Percentiles rank a stretch among this genome's conserved stretches.
Evolutionary conservation across 2,888 invertebrate genomes (phyloP).

Genomic region (Beris chalybata): DNA sequence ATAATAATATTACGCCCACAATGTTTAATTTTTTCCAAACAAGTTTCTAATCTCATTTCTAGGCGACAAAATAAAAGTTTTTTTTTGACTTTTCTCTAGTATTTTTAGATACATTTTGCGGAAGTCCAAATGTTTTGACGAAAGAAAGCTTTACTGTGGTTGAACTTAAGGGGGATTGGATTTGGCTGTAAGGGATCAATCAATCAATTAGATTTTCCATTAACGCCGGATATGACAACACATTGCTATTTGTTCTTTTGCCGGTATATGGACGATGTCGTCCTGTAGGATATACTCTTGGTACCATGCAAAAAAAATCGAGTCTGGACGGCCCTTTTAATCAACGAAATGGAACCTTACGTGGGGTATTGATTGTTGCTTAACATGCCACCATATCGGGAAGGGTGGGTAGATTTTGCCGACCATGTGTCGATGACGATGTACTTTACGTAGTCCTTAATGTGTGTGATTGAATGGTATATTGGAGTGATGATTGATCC

Average conservation of each 20-base stretch:
- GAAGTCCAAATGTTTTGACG: not conserved
- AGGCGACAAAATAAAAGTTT: not conserved
- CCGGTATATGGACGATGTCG: constrained; percentile 29
- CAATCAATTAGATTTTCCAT: constrained; percentile 47
- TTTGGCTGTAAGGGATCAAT: constrained; percentile 41
- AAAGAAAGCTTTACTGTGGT: constrained; percentile 29
- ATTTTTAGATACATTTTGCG: not conserved
- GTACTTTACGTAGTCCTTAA: too few relatives aligned
- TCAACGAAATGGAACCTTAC: constrained; percentile 44
- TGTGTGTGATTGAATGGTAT: too few relatives aligned
- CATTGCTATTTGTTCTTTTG: constrained; percentile 39
- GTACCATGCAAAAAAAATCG: not conserved
- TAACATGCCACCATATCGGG: constrained; percentile 42
- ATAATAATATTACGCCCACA: too few relatives aligned
- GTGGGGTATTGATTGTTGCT: constrained; percentile 44
- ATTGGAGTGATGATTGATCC: too few relatives aligned
- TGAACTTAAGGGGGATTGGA: not conserved
- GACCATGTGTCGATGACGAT: too few relatives aligned
- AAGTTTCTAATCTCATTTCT: too few relatives aligned
- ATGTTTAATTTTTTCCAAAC: too few relatives aligned
- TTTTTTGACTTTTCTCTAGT: not conserved
- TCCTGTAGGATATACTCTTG: not conserved
- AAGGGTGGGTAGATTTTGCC: not conserved
- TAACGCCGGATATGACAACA: constrained; percentile 46
- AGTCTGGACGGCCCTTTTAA: constrained; percentile 40